Conservation (phyloP, 2,797 vertebrate genomes). For the Spinus olivaceus region DNA sequence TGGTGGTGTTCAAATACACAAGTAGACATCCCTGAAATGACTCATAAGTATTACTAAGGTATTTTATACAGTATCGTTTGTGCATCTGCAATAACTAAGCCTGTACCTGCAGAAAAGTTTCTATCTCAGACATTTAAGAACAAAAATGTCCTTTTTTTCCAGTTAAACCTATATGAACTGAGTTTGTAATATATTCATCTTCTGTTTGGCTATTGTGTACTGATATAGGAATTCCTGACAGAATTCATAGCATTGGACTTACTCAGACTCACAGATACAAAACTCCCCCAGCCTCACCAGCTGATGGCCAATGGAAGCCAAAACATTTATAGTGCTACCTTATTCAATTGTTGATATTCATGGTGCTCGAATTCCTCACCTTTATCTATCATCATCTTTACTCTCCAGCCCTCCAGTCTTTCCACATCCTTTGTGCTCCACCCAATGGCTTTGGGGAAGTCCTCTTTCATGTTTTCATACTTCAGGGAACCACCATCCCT, state of each 20-base stretch:
- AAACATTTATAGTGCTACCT: not conserved
- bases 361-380: not conserved
- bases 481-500: conserved; percentile 45
- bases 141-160: not conserved
- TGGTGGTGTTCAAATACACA: not conserved
- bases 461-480: conserved; percentile 60
- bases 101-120: not conserved
- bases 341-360: conserved; percentile 34
- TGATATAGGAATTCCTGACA: not conserved
- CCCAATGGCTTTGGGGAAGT: conserved; percentile 60
- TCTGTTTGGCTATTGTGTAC: not conserved
- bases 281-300: not conserved
- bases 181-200: not conserved
- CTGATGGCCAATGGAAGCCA: not conserved
- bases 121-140: not conserved
- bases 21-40: not conserved
- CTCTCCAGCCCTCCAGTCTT: conserved; percentile 48
- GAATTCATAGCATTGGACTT: not conserved
- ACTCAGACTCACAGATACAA: not conserved
- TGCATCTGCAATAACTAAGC: not conserved
- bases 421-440: conserved; percentile 59
- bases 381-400: conserved; percentile 37
- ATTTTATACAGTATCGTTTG: not conserved
- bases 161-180: not conserved
- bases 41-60: not conserved